Evolutionary conservation across 2,797 vertebrate genomes (phyloP).

Genomic region (Phoeniculus purpureus): DNA sequence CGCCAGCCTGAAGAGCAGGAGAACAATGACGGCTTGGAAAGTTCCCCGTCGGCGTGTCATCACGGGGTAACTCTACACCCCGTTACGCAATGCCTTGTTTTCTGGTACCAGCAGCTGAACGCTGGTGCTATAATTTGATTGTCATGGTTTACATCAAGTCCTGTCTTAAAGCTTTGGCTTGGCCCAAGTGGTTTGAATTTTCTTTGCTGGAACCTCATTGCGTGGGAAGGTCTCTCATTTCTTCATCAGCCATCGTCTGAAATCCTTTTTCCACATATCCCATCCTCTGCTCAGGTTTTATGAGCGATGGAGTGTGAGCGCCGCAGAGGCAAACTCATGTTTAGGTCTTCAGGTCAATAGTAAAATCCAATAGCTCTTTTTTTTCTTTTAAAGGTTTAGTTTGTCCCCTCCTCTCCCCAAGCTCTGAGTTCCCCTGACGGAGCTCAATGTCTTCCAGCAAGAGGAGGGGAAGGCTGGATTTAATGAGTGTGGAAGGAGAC

Average conservation of each 20-base stretch:
- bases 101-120: constrained; percentile 40
- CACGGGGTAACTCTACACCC: neutral
- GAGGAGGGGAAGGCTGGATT: neutral
- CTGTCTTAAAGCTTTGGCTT: neutral
- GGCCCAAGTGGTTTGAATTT: neutral
- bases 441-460: neutral
- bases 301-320: neutral
- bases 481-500: neutral
- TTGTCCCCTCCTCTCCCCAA: fast-evolving
- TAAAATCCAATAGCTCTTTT: neutral
- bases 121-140: neutral
- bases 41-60: neutral
- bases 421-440: neutral
- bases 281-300: neutral
- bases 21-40: constrained; percentile 23
- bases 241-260: neutral
- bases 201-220: neutral
- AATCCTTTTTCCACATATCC: neutral
- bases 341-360: neutral
- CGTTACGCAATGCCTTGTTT: neutral
- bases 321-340: neutral
- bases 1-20: neutral
- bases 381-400: fast-evolving
- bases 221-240: neutral
- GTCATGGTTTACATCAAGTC: constrained; percentile 7